These are phyloP conservation scores for Ivindomyrus marchei DNA, from an alignment of 2,113 vertebrate genomes.

Conservation along the genomic window DNA sequence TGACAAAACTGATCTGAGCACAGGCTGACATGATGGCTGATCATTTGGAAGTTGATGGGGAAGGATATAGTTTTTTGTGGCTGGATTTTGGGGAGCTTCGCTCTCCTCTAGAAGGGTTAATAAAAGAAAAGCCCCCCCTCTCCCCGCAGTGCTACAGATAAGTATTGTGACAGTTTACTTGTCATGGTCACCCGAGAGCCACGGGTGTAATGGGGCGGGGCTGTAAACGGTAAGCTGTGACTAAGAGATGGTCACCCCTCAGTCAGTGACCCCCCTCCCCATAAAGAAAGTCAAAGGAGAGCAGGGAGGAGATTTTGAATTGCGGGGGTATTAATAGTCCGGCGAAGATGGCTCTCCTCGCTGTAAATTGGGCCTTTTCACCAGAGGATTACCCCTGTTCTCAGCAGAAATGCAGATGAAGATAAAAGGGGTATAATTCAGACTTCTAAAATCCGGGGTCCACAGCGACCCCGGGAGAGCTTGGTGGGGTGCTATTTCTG, in stretches of 20 bases:
- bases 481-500: constrained; percentile 24
- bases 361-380: constrained; percentile 35
- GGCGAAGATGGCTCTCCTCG: constrained; percentile 20
- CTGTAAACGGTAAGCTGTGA: background rate
- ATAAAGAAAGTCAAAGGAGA: background rate
- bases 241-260: background rate
- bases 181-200: background rate
- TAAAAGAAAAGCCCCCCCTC: background rate
- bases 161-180: background rate
- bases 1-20: background rate
- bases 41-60: background rate
- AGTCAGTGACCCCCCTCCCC: background rate
- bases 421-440: constrained; percentile 32
- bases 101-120: background rate
- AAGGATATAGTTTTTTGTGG: background rate
- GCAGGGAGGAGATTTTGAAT: constrained; percentile 18
- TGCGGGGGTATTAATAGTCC: constrained; percentile 28
- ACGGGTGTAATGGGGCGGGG: background rate
- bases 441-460: constrained; percentile 30
- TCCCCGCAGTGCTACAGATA: background rate
- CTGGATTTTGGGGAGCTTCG: background rate
- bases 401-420: constrained; percentile 29
- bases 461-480: constrained; percentile 10
- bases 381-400: constrained; percentile 30
- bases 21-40: background rate